phyloP scores from a whole-genome alignment of 2,113 vertebrate genomes.

The Saccopteryx bilineata region DNA sequence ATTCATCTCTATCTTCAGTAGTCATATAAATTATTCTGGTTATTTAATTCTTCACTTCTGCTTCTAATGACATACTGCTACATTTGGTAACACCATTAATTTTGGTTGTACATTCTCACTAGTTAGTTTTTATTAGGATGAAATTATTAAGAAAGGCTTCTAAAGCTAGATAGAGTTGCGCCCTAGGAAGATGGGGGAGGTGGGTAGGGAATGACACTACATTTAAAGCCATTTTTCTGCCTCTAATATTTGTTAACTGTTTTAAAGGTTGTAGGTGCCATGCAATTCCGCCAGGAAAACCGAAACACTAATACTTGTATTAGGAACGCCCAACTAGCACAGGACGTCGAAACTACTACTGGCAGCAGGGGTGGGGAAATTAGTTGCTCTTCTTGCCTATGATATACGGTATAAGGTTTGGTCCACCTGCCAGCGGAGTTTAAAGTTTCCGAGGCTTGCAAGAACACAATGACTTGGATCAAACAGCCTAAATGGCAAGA shows the following conservation, averaged over 20 bases:
- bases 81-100: background rate
- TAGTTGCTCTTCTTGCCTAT: slow-evolving; percentile 62
- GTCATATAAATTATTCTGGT: background rate
- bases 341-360: background rate
- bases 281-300: background rate
- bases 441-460: slow-evolving; percentile 85
- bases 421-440: slow-evolving; percentile 87
- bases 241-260: background rate
- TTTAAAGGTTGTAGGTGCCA: background rate
- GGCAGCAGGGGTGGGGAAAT: background rate
- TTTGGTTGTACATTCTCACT: background rate
- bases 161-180: background rate
- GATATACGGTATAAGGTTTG: slow-evolving; percentile 86
- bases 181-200: background rate
- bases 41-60: slow-evolving; percentile 31
- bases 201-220: background rate
- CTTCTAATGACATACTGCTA: background rate
- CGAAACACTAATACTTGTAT: background rate
- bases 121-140: background rate
- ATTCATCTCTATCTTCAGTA: background rate
- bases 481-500: background rate
- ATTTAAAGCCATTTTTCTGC: slow-evolving; percentile 12
- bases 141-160: background rate
- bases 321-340: background rate
- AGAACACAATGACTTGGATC: slow-evolving; percentile 70